Evolutionary conservation across 2,888 invertebrate genomes (phyloP).

Genomic region (Parasteatoda lunata): DNA sequence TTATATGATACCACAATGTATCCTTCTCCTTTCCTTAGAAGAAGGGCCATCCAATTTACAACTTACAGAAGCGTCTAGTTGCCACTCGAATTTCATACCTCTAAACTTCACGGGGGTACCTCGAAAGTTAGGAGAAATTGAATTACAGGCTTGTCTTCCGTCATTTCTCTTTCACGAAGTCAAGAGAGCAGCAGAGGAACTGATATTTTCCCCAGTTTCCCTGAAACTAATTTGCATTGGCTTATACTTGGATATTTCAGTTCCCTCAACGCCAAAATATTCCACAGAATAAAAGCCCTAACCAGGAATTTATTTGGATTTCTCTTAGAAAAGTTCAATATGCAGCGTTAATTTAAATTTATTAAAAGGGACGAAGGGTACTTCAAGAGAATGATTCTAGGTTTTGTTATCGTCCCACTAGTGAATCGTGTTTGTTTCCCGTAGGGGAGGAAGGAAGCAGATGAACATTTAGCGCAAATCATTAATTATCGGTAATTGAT

Average conservation of each 20-base stretch:
- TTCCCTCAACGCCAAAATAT: background rate
- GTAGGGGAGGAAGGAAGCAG: constrained; percentile 2
- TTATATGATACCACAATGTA: too few relatives aligned
- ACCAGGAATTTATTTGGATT: constrained; percentile 16
- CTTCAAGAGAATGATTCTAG: constrained; percentile 15
- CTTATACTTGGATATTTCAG: constrained; percentile 5
- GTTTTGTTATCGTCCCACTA: constrained; percentile 33
- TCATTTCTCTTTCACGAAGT: constrained; percentile 40
- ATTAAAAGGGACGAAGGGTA: constrained; percentile 7
- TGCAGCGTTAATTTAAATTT: constrained; percentile 34
- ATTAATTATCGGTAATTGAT: constrained; percentile 44
- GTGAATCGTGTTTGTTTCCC: constrained; percentile 18
- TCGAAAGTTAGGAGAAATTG: constrained; percentile 14
- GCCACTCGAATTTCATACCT: too few relatives aligned
- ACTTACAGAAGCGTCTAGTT: too few relatives aligned
- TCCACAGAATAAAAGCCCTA: constrained; percentile 20
- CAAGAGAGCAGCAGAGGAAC: constrained; percentile 31
- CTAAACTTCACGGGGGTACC: too few relatives aligned
- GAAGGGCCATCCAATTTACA: too few relatives aligned
- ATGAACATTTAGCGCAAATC: constrained; percentile 4
- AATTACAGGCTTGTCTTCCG: constrained; percentile 22
- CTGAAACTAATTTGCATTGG: constrained; percentile 35
- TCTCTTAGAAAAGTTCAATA: background rate
- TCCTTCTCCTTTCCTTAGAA: too few relatives aligned
- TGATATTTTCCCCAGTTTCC: constrained; percentile 20